Conservation (phyloP, 2,113 vertebrate species). For the mouse (Mus musculus) region GRCm39 chr8:13609501-13610000, state of each 20-base stretch:
- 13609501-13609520: not conserved
- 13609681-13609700: too few species aligned
- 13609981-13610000: not conserved
- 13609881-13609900: not conserved
- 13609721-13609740: not conserved
- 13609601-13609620: too few species aligned
- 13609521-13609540: not conserved
- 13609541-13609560: not conserved
- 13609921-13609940: not conserved
- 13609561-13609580: not conserved
- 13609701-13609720: not conserved
- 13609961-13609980: not conserved
- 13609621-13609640: not conserved
- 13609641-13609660: not conserved
- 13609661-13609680: not conserved
- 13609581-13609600: too few species aligned
- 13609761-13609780: too few species aligned
- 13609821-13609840: not conserved
- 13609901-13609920: not conserved
- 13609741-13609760: not conserved
- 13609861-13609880: not conserved
- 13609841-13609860: not conserved
- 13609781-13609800: not conserved
- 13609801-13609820: not conserved
- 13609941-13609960: fast-evolving